phyloP scores from a whole-genome alignment of 2,797 vertebrate species.

The Enteromius radiatus region DNA sequence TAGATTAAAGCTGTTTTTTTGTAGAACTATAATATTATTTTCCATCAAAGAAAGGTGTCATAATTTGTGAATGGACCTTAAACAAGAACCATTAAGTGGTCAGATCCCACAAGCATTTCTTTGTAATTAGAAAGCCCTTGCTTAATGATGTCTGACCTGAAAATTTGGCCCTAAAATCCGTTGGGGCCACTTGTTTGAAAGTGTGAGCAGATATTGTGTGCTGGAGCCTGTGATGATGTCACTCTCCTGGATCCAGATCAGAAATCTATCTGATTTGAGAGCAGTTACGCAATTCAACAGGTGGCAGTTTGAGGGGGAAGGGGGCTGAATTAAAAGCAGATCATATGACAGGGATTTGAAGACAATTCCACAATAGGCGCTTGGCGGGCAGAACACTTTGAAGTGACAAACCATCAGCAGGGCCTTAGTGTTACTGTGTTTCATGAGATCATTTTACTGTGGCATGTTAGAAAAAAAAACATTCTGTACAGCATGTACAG shows the following conservation, averaged over 20 bases:
- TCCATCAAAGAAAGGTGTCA: neutral
- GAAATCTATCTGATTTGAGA: slow-evolving; percentile 64
- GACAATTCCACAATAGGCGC: slow-evolving; percentile 67
- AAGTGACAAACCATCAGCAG: slow-evolving; percentile 33
- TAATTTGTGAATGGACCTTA: neutral
- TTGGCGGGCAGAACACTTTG: slow-evolving; percentile 14
- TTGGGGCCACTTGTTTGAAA: slow-evolving; percentile 71
- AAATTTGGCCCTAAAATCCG: slow-evolving; percentile 56
- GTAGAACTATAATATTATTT: neutral
- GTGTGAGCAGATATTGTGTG: slow-evolving; percentile 71
- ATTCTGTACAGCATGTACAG: neutral
- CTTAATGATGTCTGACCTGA: slow-evolving; percentile 11
- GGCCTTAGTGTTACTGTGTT: slow-evolving; percentile 38
- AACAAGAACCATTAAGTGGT: slow-evolving; percentile 1
- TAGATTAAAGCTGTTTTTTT: neutral
- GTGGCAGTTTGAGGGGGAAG: slow-evolving; percentile 65
- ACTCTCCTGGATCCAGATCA: slow-evolving; percentile 66
- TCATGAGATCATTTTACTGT: slow-evolving; percentile 11
- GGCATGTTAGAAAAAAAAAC: neutral
- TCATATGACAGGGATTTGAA: slow-evolving; percentile 67
- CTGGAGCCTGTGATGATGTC: slow-evolving; percentile 69
- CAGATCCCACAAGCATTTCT: slow-evolving; percentile 8
- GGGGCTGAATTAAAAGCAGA: slow-evolving; percentile 41
- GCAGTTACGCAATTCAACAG: slow-evolving; percentile 75
- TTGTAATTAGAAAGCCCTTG: slow-evolving; percentile 30